These are phyloP conservation scores for Pycnonotus jocosus DNA, from an alignment of 2,113 vertebrate genomes.

Conservation along the genomic window DNA sequence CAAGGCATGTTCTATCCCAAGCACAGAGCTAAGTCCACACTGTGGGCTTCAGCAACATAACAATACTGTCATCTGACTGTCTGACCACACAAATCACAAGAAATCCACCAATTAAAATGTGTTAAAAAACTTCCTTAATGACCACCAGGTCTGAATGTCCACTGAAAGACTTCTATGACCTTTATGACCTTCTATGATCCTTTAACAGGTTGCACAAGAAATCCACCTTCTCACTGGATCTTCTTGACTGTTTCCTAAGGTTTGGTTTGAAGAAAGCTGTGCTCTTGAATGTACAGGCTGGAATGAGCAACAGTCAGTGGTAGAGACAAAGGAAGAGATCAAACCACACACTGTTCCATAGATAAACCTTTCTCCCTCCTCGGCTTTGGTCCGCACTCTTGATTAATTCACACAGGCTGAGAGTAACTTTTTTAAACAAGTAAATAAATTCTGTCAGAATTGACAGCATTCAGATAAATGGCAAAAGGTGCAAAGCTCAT, in stretches of 20 bases:
- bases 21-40: neutral
- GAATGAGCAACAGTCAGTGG: neutral
- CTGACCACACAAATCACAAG: neutral
- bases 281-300: neutral
- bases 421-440: neutral
- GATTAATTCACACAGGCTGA: neutral
- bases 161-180: neutral
- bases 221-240: neutral
- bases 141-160: neutral
- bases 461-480: neutral
- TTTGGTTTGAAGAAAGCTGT: neutral
- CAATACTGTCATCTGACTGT: accelerated
- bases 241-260: neutral
- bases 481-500: neutral
- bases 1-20: neutral
- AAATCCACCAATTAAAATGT: neutral
- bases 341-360: neutral
- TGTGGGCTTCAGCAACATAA: neutral
- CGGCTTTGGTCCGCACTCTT: neutral
- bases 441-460: neutral
- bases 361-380: neutral
- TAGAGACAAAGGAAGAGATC: neutral
- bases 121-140: neutral
- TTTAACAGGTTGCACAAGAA: neutral
- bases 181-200: no score